Evolutionary conservation across 2,797 vertebrate species (phyloP).

Genomic region (Brachyalestes nurse): DNA sequence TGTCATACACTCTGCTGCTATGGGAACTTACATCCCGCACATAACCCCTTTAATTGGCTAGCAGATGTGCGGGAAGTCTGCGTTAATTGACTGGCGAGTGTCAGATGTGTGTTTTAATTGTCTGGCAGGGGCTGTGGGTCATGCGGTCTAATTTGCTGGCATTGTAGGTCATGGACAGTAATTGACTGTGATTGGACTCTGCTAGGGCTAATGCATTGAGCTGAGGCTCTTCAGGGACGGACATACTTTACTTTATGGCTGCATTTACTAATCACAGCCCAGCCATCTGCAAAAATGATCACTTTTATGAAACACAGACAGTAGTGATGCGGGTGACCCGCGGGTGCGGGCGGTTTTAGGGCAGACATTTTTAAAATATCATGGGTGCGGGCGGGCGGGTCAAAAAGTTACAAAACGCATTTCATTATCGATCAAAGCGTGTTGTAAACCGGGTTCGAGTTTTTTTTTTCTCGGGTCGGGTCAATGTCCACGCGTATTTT

Average conservation of each 20-base stretch:
- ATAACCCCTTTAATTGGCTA: slow-evolving; percentile 43
- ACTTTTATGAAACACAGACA: too few relatives aligned
- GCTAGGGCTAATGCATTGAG: background rate
- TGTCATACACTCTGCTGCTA: background rate
- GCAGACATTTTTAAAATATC: too few relatives aligned
- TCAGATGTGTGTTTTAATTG: slow-evolving; percentile 39
- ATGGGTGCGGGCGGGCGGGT: too few relatives aligned
- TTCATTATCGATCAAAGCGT: too few relatives aligned
- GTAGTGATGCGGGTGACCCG: too few relatives aligned
- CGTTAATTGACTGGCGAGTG: slow-evolving; percentile 42
- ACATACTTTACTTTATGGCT: background rate
- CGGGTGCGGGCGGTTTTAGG: too few relatives aligned
- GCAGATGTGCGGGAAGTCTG: slow-evolving; percentile 32
- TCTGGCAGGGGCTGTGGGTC: slow-evolving; percentile 25
- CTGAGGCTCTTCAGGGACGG: background rate
- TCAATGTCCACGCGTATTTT: too few relatives aligned
- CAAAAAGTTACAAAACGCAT: too few relatives aligned
- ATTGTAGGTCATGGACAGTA: slow-evolving; percentile 17
- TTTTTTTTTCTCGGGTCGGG: too few relatives aligned
- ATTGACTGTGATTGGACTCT: slow-evolving; percentile 28
- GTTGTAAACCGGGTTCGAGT: too few relatives aligned
- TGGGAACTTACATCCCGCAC: background rate
- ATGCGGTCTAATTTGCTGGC: slow-evolving; percentile 29
- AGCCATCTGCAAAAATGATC: too few relatives aligned
- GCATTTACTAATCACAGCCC: background rate